Conservation (phyloP, 2,888 invertebrate genomes). For the Athrips mouffetella region DNA sequence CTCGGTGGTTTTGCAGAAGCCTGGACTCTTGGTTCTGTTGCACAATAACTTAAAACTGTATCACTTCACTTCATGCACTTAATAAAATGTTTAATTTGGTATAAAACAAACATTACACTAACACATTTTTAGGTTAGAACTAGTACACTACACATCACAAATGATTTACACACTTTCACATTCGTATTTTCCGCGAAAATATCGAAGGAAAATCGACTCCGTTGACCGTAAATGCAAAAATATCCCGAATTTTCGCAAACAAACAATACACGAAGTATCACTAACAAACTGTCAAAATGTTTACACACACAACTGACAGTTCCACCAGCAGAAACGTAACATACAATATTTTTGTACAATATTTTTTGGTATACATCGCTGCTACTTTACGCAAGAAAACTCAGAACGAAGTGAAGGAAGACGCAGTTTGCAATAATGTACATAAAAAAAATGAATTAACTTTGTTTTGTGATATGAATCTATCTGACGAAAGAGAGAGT, state of each 20-base stretch:
- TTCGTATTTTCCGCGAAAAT: background rate
- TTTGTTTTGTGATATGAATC: no score
- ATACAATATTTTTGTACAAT: background rate
- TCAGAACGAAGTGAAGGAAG: no score
- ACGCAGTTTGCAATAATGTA: no score
- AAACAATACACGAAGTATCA: constrained; percentile 7
- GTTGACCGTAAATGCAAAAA: background rate
- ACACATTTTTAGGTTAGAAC: constrained; percentile 4
- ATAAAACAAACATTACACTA: constrained; percentile 1
- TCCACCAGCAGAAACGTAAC: background rate
- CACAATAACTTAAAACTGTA: constrained; percentile 15
- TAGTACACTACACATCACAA: background rate
- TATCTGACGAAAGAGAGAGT: no score
- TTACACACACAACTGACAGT: constrained; percentile 9
- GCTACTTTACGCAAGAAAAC: no score
- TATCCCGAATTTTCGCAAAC: constrained; percentile 1
- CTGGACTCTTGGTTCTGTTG: background rate
- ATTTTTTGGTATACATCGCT: no score
- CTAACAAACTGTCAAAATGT: constrained; percentile 15
- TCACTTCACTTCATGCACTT: background rate
- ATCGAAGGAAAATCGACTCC: background rate
- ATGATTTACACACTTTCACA: background rate
- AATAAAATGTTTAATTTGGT: background rate
- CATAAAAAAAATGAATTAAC: no score
- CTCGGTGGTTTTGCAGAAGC: background rate